Percentiles rank a stretch among this genome's conserved stretches.
Evolutionary conservation across 2,113 vertebrate species (phyloP).

Genomic region (Daboia siamensis): DNA sequence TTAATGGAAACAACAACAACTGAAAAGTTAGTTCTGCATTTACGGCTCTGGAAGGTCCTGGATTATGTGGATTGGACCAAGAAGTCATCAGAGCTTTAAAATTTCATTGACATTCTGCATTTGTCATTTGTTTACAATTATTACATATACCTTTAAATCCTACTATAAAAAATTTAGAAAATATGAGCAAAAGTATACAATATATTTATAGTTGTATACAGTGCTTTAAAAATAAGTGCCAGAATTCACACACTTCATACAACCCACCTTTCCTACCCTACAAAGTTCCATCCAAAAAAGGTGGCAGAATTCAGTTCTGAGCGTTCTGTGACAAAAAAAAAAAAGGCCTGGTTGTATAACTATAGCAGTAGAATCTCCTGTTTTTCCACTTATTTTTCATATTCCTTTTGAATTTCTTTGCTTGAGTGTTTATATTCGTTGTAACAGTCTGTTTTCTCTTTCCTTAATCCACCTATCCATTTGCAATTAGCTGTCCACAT

Average conservation of each 20-base stretch:
- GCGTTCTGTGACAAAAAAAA: no score
- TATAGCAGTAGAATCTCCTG: neutral
- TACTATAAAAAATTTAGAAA: neutral
- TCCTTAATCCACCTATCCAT: neutral
- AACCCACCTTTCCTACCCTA: no score
- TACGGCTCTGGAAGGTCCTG: neutral
- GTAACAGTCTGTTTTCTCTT: neutral
- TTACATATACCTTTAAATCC: neutral
- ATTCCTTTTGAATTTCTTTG: neutral
- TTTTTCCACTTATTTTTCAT: neutral
- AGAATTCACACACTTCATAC: no score
- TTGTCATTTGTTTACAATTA: neutral
- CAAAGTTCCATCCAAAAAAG: no score
- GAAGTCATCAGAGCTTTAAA: neutral
- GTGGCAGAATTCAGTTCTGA: no score
- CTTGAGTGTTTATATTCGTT: neutral
- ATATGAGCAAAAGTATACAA: neutral
- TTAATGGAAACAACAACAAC: neutral
- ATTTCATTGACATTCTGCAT: neutral
- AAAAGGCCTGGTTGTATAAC: neutral
- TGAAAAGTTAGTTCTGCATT: neutral
- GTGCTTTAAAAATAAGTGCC: no score
- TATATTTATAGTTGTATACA: neutral
- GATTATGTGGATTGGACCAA: neutral
- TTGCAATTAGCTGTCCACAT: neutral